Evolutionary conservation across 23 tunicate genomes (phyloP).

Genomic region (Oikopleura vanhoeffeni): DNA sequence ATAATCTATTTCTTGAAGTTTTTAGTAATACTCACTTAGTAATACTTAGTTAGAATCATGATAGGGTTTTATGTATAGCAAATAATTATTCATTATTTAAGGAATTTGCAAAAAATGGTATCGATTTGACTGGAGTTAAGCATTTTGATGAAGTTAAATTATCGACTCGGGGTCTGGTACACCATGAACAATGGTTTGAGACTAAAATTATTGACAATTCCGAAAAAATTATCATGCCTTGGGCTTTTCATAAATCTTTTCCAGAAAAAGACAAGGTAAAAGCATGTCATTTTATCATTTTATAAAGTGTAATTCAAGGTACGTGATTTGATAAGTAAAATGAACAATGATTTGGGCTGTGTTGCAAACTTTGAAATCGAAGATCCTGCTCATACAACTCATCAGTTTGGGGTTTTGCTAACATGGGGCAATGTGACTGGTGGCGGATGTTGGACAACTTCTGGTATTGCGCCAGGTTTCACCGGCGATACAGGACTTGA

Average conservation of each 20-base stretch:
- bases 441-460: not conserved
- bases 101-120: too few relatives aligned
- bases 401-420: not conserved
- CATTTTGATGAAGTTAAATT: too few relatives aligned
- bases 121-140: too few relatives aligned
- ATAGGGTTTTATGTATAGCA: too few relatives aligned
- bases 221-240: not conserved
- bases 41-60: too few relatives aligned
- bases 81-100: too few relatives aligned
- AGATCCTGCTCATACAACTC: not conserved
- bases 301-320: not conserved
- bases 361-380: not conserved
- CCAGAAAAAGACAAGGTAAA: too few relatives aligned
- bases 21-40: too few relatives aligned
- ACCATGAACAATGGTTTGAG: not conserved
- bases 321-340: not conserved
- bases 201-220: not conserved
- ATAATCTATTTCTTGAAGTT: too few relatives aligned
- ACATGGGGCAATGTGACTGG: not conserved
- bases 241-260: not conserved
- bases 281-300: too few relatives aligned
- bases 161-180: not conserved
- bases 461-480: not conserved
- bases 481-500: too few relatives aligned
- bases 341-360: not conserved